Evolutionary conservation across 2,797 vertebrate genomes (phyloP).

Genomic region (Macrochelys suwanniensis): DNA sequence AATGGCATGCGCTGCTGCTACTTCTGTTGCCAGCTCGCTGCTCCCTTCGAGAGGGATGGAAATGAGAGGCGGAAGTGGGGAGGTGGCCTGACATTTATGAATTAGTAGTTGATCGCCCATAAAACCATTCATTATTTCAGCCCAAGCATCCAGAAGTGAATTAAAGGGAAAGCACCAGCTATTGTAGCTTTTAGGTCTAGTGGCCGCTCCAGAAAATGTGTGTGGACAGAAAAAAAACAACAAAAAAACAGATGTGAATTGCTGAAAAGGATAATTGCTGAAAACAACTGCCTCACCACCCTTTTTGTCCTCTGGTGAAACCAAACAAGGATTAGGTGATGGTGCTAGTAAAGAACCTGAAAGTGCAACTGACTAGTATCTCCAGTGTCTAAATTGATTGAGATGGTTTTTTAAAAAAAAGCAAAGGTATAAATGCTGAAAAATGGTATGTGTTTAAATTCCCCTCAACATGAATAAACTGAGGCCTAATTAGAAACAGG

Average conservation of each 20-base stretch:
- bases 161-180: slow-evolving; percentile 37
- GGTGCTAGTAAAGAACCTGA: neutral
- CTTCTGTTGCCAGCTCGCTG: slow-evolving; percentile 59
- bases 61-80: slow-evolving; percentile 58
- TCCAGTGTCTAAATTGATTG: neutral
- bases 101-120: slow-evolving; percentile 73
- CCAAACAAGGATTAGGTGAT: neutral
- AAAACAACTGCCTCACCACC: rapidly evolving
- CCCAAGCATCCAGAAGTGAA: slow-evolving; percentile 65
- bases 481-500: neutral
- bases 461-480: slow-evolving; percentile 42
- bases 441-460: neutral
- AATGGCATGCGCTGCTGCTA: slow-evolving; percentile 19
- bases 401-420: neutral
- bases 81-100: slow-evolving; percentile 63
- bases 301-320: rapidly evolving
- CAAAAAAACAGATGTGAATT: neutral
- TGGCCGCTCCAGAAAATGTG: neutral
- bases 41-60: slow-evolving; percentile 53
- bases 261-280: neutral
- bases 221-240: neutral
- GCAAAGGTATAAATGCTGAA: neutral
- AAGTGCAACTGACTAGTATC: neutral
- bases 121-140: slow-evolving; percentile 72
- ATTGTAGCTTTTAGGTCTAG: neutral